Base-by-base conservation (phyloP, 2,888 invertebrate species). In the Himalopsyche kuldschensis region DNA sequence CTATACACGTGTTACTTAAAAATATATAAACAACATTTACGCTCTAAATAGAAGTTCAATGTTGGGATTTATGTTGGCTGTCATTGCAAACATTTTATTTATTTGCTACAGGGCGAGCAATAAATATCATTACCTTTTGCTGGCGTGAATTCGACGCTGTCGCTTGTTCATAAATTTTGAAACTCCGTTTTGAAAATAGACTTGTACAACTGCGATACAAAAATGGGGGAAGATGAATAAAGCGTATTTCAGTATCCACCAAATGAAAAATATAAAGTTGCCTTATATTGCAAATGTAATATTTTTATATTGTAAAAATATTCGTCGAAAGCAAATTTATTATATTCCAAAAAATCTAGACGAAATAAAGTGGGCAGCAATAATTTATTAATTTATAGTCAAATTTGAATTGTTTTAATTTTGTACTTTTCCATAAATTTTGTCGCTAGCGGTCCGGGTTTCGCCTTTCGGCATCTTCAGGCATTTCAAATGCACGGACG, bases 121-220 rank as follows among this genome's bases (percentile, higher is more conserved):
- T 84, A 84, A 84, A 84, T 84, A 84, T 82, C 82, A 84, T 84
- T 84, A 84, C 78, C 79, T 83, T 41, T 35, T 79, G 69, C 77
- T 75, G 81, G 84, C 81, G 82, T 46, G 76, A 41, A 75, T 84
- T 82, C 80, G 75, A 80, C 78, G 47, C 5, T 55, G 55, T 80
- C 48, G 63, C 24, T 75, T 55, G 41, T 69, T 48, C 82, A 78
- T 82, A 80, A 84, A 84, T 82, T 84, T 76, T 32, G 35, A 80
- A 83, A 77, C 78, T 83, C 46, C 77, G 75, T 30, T 78, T 48
- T 30, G 10, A 31, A 77, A 55, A 32, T 55, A 79, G 32, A 55
- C 31, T 30, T 55, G 24, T 6, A 55, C 24, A 24, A 55, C 20
- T 55, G 55, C 55, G 6, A 20, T 20, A 10, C 55, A 3, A 55